Evolutionary conservation across 2,113 vertebrate species (phyloP), one percentile per base, ranked within the genome.

Genomic region (Hylia prasina): DNA sequence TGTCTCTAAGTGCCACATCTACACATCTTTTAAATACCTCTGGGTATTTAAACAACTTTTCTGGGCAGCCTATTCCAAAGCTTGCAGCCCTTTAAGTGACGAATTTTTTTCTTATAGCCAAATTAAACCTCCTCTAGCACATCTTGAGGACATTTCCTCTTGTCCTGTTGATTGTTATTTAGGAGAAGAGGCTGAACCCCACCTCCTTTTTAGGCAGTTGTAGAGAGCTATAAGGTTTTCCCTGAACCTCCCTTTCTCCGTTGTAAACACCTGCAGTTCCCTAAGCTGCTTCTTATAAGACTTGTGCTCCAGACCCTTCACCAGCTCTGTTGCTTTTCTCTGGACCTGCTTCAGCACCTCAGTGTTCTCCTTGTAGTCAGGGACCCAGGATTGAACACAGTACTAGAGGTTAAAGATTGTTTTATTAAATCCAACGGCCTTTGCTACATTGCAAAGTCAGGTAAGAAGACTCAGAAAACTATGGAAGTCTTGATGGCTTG

Each of bases 41-140:
- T 30, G 27, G n/a, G n/a, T 19, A 22, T 0, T 0, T 70, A 39
- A 47, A 19, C 16, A 27, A 11, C n/a, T 54, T 90, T 20, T 37
- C 31, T 76, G 63, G 18, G 15, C 18, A 61, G 33, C 10, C 53
- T 56, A 2, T 82, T 78, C 37, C 21, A 35, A 4, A 10, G 11
- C 40, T 60, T 71, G 17, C 61, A 60, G 22, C 69, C 16, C 8
- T 80, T 42, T 50, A 53, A 76, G 25, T 61, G n/a, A 53, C 45
- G 20, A 53, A n/a, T 1, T 31, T 31, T 61, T 60, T 82, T 69
- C 35, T 40, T 40, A 27, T 9, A 54, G 47, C 20, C 20, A 35
- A 76, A 68, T 35, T 40, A 22, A 82, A 42, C 5, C n/a, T 61
- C 17, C 1, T 5, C 11, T 69, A 44, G 30, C 18, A 22, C 15